phyloP scores from a whole-genome alignment of 2,888 invertebrate species.

The Drosophila barbarae region DNA sequence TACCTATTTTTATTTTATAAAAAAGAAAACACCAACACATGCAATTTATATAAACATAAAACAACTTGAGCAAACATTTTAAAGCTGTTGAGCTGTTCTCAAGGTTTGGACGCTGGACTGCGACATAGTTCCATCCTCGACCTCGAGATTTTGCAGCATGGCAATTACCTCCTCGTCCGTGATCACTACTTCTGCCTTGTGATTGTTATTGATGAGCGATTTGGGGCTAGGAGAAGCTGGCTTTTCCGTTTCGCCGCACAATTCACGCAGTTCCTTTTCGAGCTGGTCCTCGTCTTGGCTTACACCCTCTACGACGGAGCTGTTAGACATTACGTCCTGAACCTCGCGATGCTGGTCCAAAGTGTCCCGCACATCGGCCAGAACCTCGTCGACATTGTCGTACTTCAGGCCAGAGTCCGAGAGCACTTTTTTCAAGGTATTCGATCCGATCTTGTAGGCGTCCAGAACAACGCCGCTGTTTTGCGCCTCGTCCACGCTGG shows the following conservation, averaged over 20 bases:
- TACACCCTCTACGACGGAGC: conserved; percentile 13
- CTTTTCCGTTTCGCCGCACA: conserved; percentile 78
- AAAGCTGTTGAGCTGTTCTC: conserved; percentile 1
- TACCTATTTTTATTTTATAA: conserved; percentile 5
- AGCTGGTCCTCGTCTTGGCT: conserved; percentile 80
- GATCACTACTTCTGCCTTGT: conserved; percentile 51
- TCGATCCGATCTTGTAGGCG: conserved; percentile 84
- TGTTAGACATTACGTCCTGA: conserved; percentile 80
- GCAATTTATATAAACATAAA: conserved; percentile 3
- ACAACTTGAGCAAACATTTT: too few relatives aligned
- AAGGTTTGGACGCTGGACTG: conserved; percentile 10
- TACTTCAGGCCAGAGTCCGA: conserved; percentile 84
- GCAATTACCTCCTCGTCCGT: conserved; percentile 71
- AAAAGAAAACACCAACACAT: conserved; percentile 7
- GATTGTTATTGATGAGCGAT: conserved; percentile 40
- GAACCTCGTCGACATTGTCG: conserved; percentile 85
- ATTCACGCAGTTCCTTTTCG: conserved; percentile 84
- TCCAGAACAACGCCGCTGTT: conserved; percentile 82
- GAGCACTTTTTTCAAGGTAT: conserved; percentile 84
- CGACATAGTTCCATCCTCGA: conserved; percentile 54
- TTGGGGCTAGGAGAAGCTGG: neutral
- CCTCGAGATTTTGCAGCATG: conserved; percentile 73
- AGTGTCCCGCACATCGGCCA: conserved; percentile 87
- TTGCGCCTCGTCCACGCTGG: conserved; percentile 82
- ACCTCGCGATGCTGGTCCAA: conserved; percentile 81